phyloP scores from a whole-genome alignment of 2,113 vertebrate genomes.

The Lycocorax pyrrhopterus region DNA sequence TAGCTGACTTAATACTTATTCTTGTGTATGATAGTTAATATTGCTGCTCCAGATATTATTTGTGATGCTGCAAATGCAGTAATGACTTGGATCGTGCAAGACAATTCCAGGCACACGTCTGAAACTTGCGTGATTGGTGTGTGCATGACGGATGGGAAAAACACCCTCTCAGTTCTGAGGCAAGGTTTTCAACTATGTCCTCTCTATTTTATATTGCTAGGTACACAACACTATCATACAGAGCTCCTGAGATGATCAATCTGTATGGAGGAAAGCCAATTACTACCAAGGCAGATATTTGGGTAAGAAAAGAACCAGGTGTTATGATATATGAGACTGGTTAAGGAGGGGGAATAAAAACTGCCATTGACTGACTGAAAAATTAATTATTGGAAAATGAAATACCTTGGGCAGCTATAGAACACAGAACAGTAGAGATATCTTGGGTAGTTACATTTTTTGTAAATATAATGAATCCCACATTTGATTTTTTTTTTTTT shows the following conservation, averaged over 20 bases:
- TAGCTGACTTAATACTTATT: neutral
- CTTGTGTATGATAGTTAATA: neutral
- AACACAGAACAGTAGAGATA: neutral
- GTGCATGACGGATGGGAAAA: rapidly evolving
- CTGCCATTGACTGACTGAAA: neutral
- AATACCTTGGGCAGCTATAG: rapidly evolving
- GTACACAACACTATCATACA: constrained; percentile 96
- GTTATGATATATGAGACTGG: neutral
- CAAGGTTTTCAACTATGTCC: neutral
- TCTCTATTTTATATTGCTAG: constrained; percentile 65
- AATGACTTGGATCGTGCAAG: rapidly evolving
- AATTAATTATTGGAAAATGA: neutral
- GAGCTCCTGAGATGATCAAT: constrained; percentile 98
- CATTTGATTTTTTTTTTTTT: rapidly evolving
- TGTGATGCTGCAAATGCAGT: neutral
- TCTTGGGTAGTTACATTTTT: neutral
- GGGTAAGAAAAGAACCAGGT: constrained; percentile 77
- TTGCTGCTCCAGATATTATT: neutral
- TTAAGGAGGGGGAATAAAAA: neutral
- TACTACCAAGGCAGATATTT: constrained; percentile 98
- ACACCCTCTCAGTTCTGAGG: rapidly evolving
- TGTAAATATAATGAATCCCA: neutral
- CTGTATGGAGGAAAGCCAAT: constrained; percentile 93
- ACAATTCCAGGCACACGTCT: rapidly evolving
- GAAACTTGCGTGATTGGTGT: neutral